These are phyloP conservation scores for Tangara arthus DNA, from an alignment of 2,797 vertebrate genomes.

Conservation along the genomic window DNA sequence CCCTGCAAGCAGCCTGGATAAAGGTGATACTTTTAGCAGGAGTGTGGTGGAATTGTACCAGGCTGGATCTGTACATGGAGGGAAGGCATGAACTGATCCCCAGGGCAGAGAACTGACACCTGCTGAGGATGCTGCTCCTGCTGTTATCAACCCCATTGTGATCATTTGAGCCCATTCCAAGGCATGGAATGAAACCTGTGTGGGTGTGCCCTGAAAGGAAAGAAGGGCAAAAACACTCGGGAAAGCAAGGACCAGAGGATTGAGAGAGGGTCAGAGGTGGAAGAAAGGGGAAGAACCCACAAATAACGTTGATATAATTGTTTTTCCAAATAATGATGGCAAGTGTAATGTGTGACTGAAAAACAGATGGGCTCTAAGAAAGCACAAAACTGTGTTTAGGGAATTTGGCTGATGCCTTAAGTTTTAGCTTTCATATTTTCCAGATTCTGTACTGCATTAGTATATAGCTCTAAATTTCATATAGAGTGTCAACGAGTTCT, in stretches of 20 bases:
- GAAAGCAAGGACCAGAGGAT: background rate
- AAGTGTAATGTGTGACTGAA: background rate
- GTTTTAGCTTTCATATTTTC: background rate
- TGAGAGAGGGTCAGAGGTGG: fast-evolving
- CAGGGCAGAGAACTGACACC: background rate
- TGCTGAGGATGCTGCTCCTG: background rate
- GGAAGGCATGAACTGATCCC: background rate
- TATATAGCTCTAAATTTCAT: background rate
- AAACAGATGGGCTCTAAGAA: background rate
- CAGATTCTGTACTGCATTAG: background rate
- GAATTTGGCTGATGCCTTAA: background rate
- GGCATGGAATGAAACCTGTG: background rate
- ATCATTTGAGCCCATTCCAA: background rate
- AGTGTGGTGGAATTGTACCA: background rate
- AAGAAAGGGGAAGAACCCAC: background rate
- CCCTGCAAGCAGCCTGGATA: background rate
- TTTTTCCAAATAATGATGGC: background rate
- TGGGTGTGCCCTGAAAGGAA: background rate
- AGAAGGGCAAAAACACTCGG: fast-evolving
- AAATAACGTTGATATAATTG: background rate
- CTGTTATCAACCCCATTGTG: background rate
- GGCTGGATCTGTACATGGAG: background rate
- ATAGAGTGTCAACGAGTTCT: background rate
- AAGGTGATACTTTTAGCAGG: background rate
- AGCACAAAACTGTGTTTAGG: background rate